These are phyloP conservation scores for Coelopa frigida DNA, from an alignment of 1,140 invertebrate genomes.

Conservation along the genomic window DNA sequence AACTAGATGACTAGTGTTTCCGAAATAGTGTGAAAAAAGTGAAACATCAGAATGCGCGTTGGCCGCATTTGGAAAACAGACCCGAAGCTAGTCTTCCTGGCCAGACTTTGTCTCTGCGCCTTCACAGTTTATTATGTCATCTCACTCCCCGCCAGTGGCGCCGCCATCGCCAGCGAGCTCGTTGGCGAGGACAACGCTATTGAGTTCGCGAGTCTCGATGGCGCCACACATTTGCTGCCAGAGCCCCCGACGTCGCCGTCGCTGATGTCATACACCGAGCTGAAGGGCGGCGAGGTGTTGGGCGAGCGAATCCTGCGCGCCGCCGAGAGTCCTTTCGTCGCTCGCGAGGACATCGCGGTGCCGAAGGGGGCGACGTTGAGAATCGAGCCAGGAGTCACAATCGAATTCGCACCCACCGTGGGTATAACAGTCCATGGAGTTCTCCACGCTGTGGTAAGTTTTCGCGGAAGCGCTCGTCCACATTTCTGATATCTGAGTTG, in stretches of 20 bases:
- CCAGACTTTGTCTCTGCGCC: too few species aligned
- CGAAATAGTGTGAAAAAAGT: too few species aligned
- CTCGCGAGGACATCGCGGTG: conserved; percentile 74
- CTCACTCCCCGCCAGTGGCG: not conserved
- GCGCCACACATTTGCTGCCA: conserved; percentile 18
- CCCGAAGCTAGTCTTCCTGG: too few species aligned
- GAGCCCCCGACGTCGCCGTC: not conserved
- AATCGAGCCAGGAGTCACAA: conserved; percentile 77
- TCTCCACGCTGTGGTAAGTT: conserved; percentile 75
- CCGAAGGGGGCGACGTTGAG: conserved; percentile 64
- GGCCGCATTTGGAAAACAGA: too few species aligned
- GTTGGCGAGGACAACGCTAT: conserved; percentile 20
- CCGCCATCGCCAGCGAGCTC: not conserved
- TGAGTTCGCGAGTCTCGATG: conserved; percentile 41
- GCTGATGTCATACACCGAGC: conserved; percentile 27
- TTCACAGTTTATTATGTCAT: too few species aligned
- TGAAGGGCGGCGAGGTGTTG: conserved; percentile 47
- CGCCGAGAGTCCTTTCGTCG: conserved; percentile 65
- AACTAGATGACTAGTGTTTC: too few species aligned
- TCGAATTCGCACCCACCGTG: conserved; percentile 80
- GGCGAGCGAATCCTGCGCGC: conserved; percentile 47
- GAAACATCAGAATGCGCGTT: too few species aligned
- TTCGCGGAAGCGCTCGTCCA: too few species aligned
- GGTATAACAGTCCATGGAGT: conserved; percentile 85
- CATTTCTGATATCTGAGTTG: too few species aligned